Base-by-base conservation (phyloP, 1,140 invertebrate species). In the Agraylea sexmaculata region DNA sequence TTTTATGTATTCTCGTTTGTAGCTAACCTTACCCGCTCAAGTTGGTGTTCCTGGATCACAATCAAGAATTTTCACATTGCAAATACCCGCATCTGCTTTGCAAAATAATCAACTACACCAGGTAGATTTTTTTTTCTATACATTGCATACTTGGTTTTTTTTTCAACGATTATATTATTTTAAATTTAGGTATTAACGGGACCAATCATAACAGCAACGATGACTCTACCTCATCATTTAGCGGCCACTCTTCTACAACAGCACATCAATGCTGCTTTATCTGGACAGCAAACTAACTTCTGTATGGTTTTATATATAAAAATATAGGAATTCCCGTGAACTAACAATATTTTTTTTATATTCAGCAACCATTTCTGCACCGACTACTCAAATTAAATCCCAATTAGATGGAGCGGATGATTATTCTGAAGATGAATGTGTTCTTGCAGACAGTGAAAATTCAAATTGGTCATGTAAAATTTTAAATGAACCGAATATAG, bases 161-260 rank as follows among this genome's bases (percentile, higher is more conserved):
- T 16, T 11, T 32, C 10, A 32, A 31, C 20, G 15, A 49, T 43
- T 22, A 19, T 30, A 38, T 18, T 30, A 23, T 22, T 20, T 16
- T 10, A 34, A 17, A 20, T 42, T 33, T 33, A 68, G 54, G 77
- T 84, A 36, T 68, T 90, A 37, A 84, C 82, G 15, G 84, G 84
- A 18, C 82, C 83, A 18, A 75, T 87, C 21, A 87, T 90, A 45
- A 81, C 84, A 53, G 83, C 83, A 1, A 87, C 85, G 30, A 86
- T 90, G 72, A 74, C 75, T 51, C 68, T 89, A 44, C 84, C 85
- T 18, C 73, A 78, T 40, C 72, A 77, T 21, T 56, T 85, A 52
- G 84, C 87, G 33, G 80, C 82, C 1, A 76, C 78, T 12, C 65
- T 87, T 41, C 67, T 90, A 13, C 87, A 89, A 52, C 82, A 87